Conservation (phyloP, 2,797 vertebrate species). For the Rhabdophis nuchalis region DNA sequence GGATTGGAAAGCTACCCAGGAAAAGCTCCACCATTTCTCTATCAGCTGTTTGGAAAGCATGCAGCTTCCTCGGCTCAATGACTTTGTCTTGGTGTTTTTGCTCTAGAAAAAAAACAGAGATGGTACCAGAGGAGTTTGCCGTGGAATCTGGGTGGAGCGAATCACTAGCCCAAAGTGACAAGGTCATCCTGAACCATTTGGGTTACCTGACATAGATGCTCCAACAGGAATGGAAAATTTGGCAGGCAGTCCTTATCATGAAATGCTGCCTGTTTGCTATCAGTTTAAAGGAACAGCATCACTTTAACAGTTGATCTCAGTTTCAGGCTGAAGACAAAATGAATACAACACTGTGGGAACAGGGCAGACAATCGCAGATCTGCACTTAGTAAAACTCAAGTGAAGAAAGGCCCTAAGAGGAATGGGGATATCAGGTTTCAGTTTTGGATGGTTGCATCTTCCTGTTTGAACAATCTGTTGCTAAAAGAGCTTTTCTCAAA, state of each 20-base stretch:
- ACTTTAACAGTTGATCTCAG: background rate
- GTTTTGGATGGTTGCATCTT: background rate
- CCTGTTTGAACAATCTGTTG: background rate
- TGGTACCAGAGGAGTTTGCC: background rate
- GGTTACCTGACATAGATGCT: background rate
- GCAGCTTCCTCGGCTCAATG: background rate
- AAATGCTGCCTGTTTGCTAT: background rate
- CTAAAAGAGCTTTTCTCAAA: background rate
- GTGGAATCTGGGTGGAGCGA: background rate
- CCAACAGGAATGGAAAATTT: background rate
- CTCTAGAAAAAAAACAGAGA: background rate
- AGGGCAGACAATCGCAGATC: background rate
- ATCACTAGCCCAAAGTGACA: background rate
- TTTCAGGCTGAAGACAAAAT: background rate
- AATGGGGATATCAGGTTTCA: background rate
- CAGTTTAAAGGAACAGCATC: background rate
- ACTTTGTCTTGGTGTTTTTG: background rate
- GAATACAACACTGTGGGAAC: background rate
- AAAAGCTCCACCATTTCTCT: background rate
- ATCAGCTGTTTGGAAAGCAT: background rate
- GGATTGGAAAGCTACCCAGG: background rate
- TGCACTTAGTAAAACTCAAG: background rate
- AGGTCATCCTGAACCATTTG: background rate
- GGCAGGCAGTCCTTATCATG: background rate
- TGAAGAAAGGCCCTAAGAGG: background rate